These are phyloP conservation scores for Meiosimyza decipiens DNA, from an alignment of 2,888 invertebrate genomes.

Conservation along the genomic window DNA sequence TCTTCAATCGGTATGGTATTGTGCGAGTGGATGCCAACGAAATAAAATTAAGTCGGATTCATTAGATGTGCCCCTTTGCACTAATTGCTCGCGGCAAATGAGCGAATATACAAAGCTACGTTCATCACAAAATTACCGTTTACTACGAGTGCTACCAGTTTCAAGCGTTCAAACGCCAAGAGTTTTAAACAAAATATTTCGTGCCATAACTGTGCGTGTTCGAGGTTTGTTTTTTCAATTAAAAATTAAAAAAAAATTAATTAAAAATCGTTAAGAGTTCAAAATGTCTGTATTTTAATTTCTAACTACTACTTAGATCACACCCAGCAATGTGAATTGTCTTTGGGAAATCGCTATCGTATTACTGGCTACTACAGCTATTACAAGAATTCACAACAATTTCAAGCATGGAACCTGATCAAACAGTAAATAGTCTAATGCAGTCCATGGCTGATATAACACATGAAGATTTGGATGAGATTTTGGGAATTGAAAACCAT, in stretches of 20 bases:
- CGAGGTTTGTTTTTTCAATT: slow-evolving; percentile 47
- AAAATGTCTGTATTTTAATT: not conserved
- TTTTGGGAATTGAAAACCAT: slow-evolving; percentile 47
- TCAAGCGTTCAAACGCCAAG: slow-evolving; percentile 54
- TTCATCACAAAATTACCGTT: slow-evolving; percentile 51
- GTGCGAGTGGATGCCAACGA: slow-evolving; percentile 57
- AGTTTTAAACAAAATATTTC: slow-evolving; percentile 50
- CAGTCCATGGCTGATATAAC: slow-evolving; percentile 42
- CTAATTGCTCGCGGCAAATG: slow-evolving; percentile 57
- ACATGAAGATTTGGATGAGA: slow-evolving; percentile 48
- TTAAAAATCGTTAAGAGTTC: not conserved
- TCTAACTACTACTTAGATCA: slow-evolving; percentile 49
- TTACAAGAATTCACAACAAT: slow-evolving; percentile 47
- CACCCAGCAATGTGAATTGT: slow-evolving; percentile 55
- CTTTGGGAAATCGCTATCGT: slow-evolving; percentile 57
- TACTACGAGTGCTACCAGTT: slow-evolving; percentile 56
- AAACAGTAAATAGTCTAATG: slow-evolving; percentile 42
- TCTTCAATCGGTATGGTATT: slow-evolving; percentile 64
- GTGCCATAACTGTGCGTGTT: slow-evolving; percentile 51
- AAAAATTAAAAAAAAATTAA: too few relatives aligned
- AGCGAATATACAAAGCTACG: slow-evolving; percentile 60
- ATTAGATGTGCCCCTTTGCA: slow-evolving; percentile 57
- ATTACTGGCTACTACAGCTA: slow-evolving; percentile 57
- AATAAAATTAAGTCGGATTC: slow-evolving; percentile 56
- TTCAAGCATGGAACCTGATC: slow-evolving; percentile 62